Evolutionary conservation across 2,888 invertebrate species (phyloP).

Genomic region (Adela reaumurella): DNA sequence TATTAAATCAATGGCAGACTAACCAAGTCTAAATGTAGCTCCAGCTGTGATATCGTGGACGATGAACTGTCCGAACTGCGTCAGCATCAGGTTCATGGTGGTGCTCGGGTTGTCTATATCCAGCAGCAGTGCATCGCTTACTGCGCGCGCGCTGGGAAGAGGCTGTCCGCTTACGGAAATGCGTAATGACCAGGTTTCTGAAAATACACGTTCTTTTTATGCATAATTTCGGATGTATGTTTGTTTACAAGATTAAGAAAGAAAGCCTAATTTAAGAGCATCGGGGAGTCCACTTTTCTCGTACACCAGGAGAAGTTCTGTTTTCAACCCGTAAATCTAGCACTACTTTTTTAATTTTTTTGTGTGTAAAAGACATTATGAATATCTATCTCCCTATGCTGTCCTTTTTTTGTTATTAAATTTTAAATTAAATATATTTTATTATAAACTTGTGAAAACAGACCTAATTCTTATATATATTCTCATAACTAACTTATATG

Average conservation of each 20-base stretch:
- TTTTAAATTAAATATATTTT: too few relatives aligned
- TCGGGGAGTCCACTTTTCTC: too few relatives aligned
- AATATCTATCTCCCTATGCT: too few relatives aligned
- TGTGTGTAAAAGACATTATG: too few relatives aligned
- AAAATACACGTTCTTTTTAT: too few relatives aligned
- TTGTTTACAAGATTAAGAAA: background rate
- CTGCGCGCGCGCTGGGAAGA: slow-evolving; percentile 62
- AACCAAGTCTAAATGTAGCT: slow-evolving; percentile 65
- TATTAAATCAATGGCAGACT: slow-evolving; percentile 18
- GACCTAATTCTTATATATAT: too few relatives aligned
- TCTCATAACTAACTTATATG: too few relatives aligned
- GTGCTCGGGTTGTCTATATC: slow-evolving; percentile 59
- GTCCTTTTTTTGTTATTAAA: too few relatives aligned
- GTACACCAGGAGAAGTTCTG: slow-evolving; percentile 1
- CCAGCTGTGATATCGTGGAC: slow-evolving; percentile 73
- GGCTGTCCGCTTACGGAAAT: slow-evolving; percentile 37
- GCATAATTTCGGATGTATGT: too few relatives aligned
- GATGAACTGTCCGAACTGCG: slow-evolving; percentile 79
- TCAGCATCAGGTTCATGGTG: slow-evolving; percentile 63
- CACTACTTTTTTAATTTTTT: too few relatives aligned
- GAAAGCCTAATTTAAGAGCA: background rate
- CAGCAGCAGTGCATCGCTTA: slow-evolving; percentile 61
- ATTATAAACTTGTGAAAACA: too few relatives aligned
- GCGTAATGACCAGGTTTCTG: slow-evolving; percentile 51
- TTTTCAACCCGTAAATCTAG: background rate